These are phyloP conservation scores for Xenopus tropicalis DNA, from an alignment of 2,113 vertebrate species.

Conservation along the genomic window UCB_Xtro_10.0 CM004444.2:51839001-51839500, in stretches of 20 bases:
- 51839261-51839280: no score
- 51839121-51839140: slow-evolving; percentile 23
- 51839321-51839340: no score
- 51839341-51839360: no score
- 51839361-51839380: no score
- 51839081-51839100: slow-evolving; percentile 19
- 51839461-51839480: no score
- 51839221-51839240: background rate
- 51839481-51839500: no score
- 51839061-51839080: slow-evolving; percentile 27
- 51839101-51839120: slow-evolving; percentile 31
- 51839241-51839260: slow-evolving; percentile 7
- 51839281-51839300: no score
- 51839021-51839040: slow-evolving; percentile 2
- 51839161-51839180: slow-evolving; percentile 4
- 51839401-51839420: no score
- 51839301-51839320: no score
- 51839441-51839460: no score
- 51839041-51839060: slow-evolving; percentile 2
- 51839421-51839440: no score
- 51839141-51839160: slow-evolving; percentile 26
- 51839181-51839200: background rate
- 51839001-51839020: slow-evolving; percentile 2
- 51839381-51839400: no score
- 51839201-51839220: background rate